These are phyloP conservation scores for Anomalospiza imberbis DNA, from an alignment of 2,797 vertebrate species.

Conservation along the genomic window DNA sequence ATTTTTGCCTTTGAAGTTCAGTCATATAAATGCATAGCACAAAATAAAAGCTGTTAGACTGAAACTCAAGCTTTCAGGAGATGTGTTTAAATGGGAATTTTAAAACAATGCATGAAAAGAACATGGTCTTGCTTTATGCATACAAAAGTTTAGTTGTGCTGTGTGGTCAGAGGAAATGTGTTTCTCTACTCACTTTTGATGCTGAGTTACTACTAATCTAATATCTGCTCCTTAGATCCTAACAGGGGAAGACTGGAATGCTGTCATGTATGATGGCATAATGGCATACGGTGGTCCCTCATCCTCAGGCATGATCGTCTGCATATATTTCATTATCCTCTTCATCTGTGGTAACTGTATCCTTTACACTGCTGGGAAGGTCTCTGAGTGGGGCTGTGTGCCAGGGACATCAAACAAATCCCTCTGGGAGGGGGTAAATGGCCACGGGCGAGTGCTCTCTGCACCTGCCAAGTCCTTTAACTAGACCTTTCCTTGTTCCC, in stretches of 20 bases:
- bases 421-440: not conserved
- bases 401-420: not conserved
- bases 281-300: constrained; percentile 97
- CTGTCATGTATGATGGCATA: constrained; percentile 98
- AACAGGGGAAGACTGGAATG: constrained; percentile 98
- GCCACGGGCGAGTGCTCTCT: not conserved
- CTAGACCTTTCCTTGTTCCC: not conserved
- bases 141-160: not conserved
- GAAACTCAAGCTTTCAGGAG: not conserved
- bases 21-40: not conserved
- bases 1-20: not conserved
- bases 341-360: constrained; percentile 99
- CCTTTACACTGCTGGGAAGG: constrained; percentile 63
- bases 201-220: not conserved
- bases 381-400: not conserved
- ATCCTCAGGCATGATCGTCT: constrained; percentile 96
- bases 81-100: not conserved
- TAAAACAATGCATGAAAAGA: not conserved
- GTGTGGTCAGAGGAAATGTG: not conserved
- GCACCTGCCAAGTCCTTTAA: not conserved
- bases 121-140: not conserved
- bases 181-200: not conserved
- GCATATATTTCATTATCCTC: constrained; percentile 98
- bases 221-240: constrained; percentile 81
- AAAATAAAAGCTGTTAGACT: not conserved